Evolutionary conservation across 2,797 vertebrate species (phyloP).

Genomic region (Catharus ustulatus): DNA sequence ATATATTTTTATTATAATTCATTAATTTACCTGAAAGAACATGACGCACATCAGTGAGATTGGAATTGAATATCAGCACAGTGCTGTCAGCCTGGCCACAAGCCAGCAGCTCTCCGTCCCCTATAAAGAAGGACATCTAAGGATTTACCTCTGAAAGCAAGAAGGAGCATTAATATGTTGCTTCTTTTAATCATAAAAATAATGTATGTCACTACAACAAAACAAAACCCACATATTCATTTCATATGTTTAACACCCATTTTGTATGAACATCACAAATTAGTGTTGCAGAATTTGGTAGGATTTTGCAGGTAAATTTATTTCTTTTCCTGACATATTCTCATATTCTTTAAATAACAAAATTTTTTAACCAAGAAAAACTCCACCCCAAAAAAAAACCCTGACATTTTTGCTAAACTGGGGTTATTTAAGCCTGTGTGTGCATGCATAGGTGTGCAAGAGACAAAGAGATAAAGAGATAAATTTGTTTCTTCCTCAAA

Average conservation of each 20-base stretch:
- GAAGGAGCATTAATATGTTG: not conserved
- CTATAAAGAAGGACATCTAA: constrained; percentile 69
- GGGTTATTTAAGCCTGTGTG: not conserved
- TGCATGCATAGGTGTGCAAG: not conserved
- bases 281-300: not conserved
- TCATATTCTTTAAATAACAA: not conserved
- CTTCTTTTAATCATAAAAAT: not conserved
- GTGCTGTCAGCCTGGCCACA: constrained; percentile 87
- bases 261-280: not conserved
- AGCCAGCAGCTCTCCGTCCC: constrained; percentile 85
- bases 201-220: not conserved
- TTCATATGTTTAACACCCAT: not conserved
- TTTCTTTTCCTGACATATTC: not conserved
- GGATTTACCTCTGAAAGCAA: not conserved
- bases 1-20: not conserved
- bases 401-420: not conserved
- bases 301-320: not conserved
- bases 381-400: too few relatives aligned
- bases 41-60: constrained; percentile 74
- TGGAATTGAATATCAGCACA: constrained; percentile 81
- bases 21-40: constrained; percentile 84
- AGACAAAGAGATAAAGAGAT: not conserved
- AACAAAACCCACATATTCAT: not conserved
- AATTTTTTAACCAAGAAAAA: not conserved
- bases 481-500: not conserved